Evolutionary conservation across 2,888 invertebrate species (phyloP), one percentile per base, ranked within the genome.

Genomic region (Aphelenchoides bicaudatus): DNA sequence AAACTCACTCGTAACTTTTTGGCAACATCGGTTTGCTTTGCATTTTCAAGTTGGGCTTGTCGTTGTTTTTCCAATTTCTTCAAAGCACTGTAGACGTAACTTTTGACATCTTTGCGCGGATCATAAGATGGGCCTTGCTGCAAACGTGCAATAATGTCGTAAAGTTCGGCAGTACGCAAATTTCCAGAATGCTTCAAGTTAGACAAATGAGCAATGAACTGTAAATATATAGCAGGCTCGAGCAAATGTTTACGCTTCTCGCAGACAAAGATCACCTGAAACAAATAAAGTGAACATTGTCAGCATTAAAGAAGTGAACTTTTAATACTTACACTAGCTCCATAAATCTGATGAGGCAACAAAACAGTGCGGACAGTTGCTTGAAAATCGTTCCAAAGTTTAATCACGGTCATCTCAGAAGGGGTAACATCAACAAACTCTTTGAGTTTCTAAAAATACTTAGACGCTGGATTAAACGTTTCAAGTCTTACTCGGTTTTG

Each of bases 381-480:
- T 37, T 16, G 37, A 29, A 51, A 51, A n/a, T 51, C 52, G 21
- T 28, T 51, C 2, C 37, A 30, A 37, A 51, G 25, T 10, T 13
- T 51, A 2, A 51, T n/a, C 52, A 51, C n/a, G 13, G 31, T 39
- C 25, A 38, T 51, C 21, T 51, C 52, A 23, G 37, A 38, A n/a
- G 37, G 38, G 37, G 37, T 51, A 19, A 51, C 37, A 29, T 51
- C 52, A 1, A 51, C 37, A 30, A 16, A 51, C 52, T 51, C 52
- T 30, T n/a, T n/a, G n/a, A n/a, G n/a, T n/a, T n/a, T n/a, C n/a
- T n/a, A n/a, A n/a, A n/a, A n/a, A n/a, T n/a, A n/a, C n/a, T n/a
- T n/a, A n/a, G n/a, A n/a, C n/a, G n/a, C n/a, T n/a, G n/a, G n/a
- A n/a, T n/a, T n/a, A n/a, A n/a, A n/a, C n/a, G n/a, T n/a, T n/a